Conservation (phyloP, 2,113 vertebrate genomes). For the Centrocercus urophasianus region DNA sequence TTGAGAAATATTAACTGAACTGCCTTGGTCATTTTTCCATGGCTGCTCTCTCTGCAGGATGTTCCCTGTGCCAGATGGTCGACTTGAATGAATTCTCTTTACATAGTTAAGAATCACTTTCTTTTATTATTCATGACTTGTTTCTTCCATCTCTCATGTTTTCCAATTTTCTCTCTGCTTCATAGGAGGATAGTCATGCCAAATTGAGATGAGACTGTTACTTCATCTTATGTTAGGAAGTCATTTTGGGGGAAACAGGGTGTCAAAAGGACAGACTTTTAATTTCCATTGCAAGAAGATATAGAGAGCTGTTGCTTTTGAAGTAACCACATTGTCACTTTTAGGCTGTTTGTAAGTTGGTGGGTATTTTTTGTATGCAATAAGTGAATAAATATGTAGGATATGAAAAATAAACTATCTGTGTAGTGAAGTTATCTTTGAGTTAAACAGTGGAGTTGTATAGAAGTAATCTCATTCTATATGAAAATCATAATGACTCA, state of each 20-base stretch:
- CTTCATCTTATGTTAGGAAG: slow-evolving; percentile 10
- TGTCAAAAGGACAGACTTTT: slow-evolving; percentile 8
- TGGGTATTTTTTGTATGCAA: not conserved
- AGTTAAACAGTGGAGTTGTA: not conserved
- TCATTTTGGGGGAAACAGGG: not conserved
- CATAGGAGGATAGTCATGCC: not conserved
- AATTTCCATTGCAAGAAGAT: not conserved
- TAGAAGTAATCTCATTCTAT: not conserved
- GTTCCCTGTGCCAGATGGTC: slow-evolving; percentile 62
- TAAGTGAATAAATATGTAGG: not conserved
- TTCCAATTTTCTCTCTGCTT: slow-evolving; percentile 53
- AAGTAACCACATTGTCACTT: not conserved
- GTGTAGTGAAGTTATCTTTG: not conserved
- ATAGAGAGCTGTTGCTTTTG: not conserved
- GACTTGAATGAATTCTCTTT: slow-evolving; percentile 67
- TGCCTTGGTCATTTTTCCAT: slow-evolving; percentile 53
- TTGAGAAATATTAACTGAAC: slow-evolving; percentile 31
- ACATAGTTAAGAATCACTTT: slow-evolving; percentile 61
- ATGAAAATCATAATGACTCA: not conserved
- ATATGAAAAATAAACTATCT: not conserved
- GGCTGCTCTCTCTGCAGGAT: slow-evolving; percentile 58
- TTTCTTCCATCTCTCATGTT: slow-evolving; percentile 63
- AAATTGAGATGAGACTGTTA: slow-evolving; percentile 26
- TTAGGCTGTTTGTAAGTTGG: not conserved
- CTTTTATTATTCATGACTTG: slow-evolving; percentile 66